A percentile compares a stretch with the other conserved stretches of the same genome.
Evolutionary conservation across 2,888 invertebrate genomes (phyloP).

Genomic region (Cosmia pyralina): DNA sequence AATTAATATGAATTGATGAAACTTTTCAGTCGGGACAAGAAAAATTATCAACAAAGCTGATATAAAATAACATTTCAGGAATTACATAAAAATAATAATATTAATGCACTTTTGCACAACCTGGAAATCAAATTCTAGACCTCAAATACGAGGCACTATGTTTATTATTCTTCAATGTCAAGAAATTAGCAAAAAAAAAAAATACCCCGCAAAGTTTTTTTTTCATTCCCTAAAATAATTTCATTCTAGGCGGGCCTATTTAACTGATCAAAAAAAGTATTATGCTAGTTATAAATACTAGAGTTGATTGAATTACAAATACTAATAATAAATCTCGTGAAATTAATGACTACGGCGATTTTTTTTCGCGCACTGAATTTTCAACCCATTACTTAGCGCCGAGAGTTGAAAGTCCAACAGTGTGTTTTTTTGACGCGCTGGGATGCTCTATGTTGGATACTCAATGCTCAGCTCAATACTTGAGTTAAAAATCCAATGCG

Average conservation of each 20-base stretch:
- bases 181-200: constrained; percentile 11
- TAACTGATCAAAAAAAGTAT: constrained; percentile 23
- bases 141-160: constrained; percentile 9
- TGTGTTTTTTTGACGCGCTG: background rate
- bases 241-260: constrained; percentile 10
- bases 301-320: background rate
- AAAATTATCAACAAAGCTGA: constrained; percentile 14
- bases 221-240: background rate
- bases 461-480: background rate
- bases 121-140: background rate
- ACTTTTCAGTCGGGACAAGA: background rate
- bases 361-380: too few relatives aligned
- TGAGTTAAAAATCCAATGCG: background rate
- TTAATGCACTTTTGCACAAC: constrained; percentile 41
- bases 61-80: background rate
- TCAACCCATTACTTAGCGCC: background rate
- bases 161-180: constrained; percentile 18
- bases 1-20: constrained; percentile 4
- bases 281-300: background rate
- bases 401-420: background rate
- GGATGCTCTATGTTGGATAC: background rate
- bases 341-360: background rate
- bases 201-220: background rate
- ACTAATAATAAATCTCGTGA: background rate
- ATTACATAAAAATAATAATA: background rate